A percentile compares a stretch with the other conserved stretches of the same genome.
phyloP scores from a whole-genome alignment of 2,797 vertebrate species.

The Sebastes dallii region DNA sequence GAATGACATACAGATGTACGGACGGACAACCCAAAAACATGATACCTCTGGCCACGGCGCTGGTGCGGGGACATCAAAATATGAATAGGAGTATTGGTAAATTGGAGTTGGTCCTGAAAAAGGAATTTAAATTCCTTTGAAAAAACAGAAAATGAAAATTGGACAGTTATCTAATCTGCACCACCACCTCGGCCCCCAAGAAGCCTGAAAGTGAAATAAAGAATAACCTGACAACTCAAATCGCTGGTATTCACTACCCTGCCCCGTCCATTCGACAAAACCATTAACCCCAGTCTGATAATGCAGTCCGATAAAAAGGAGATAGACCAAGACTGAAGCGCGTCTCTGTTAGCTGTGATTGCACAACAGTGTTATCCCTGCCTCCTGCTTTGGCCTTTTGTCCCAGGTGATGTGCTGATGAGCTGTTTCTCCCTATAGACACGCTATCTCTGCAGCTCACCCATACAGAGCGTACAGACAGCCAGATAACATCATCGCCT shows the following conservation, averaged over 20 bases:
- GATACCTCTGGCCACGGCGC: not conserved
- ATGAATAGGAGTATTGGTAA: not conserved
- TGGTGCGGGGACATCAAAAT: not conserved
- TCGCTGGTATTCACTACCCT: slow-evolving; percentile 22
- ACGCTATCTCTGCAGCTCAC: slow-evolving; percentile 30
- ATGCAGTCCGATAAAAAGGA: slow-evolving; percentile 40
- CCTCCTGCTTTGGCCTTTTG: slow-evolving; percentile 51
- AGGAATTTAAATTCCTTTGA: not conserved
- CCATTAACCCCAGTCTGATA: slow-evolving; percentile 53
- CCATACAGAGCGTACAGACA: slow-evolving; percentile 10
- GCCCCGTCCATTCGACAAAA: slow-evolving; percentile 37
- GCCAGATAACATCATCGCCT: slow-evolving; percentile 53
- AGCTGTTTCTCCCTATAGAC: slow-evolving; percentile 35
- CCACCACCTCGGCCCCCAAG: not conserved
- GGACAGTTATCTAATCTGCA: not conserved
- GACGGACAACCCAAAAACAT: too few species aligned
- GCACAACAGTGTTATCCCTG: slow-evolving; percentile 51
- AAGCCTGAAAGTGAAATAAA: slow-evolving; percentile 27
- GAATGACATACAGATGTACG: too few species aligned
- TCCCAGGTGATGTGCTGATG: slow-evolving; percentile 57
- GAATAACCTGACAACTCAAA: slow-evolving; percentile 29
- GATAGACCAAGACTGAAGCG: slow-evolving; percentile 18
- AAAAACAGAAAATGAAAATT: not conserved
- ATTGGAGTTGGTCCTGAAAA: not conserved
- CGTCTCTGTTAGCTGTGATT: slow-evolving; percentile 56